Evolutionary conservation across 2,888 invertebrate genomes (phyloP), one percentile per base, ranked within the genome.

Genomic region (Campoletis raptor): DNA sequence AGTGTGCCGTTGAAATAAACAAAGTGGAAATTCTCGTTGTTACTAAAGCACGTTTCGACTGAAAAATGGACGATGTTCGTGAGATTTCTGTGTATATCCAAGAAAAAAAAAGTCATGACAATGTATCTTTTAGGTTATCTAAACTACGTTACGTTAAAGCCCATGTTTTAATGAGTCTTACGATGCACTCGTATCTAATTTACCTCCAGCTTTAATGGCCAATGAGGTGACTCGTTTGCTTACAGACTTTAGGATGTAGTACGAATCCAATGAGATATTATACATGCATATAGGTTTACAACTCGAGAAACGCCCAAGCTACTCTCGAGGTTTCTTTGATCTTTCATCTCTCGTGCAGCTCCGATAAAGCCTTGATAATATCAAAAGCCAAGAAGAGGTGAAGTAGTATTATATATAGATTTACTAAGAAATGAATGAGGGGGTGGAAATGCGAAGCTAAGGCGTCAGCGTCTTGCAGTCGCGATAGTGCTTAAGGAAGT

Each of bases 341-440:
- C 88, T 85, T 83, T 89, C 87, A 80, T 77, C 73, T 72, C 79
- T 72, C 76, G 70, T 77, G 84, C 84, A 72, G 69, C 45, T 6
- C 48, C 87, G 90, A 91, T 90, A 89, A 73, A 90, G 88, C 88
- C 18, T 10, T 83, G 87, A 89, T 88, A 87, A 87, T 81, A 81
- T 83, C 83, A 72, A 73, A 80, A 77, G 42, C 48, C 57, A 21
- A 36, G 2, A 57, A 78, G 66, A 40, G 54, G 30, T 61, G 30
- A 61, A 61, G 36, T 9, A 67, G 67, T 30, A 48, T 48, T 30
- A 70, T 36, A 70, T 30, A 70, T 48, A 70, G 42, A 24, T 8
- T 67, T n/a, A 42, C 52, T 54, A 48, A 81, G 67, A 83, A 86
- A 83, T 81, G 66, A 77, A 72, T 18, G 61, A 83, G 73, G 9